Evolutionary conservation across 2,888 invertebrate species (phyloP).

Genomic region (Nineta flava): DNA sequence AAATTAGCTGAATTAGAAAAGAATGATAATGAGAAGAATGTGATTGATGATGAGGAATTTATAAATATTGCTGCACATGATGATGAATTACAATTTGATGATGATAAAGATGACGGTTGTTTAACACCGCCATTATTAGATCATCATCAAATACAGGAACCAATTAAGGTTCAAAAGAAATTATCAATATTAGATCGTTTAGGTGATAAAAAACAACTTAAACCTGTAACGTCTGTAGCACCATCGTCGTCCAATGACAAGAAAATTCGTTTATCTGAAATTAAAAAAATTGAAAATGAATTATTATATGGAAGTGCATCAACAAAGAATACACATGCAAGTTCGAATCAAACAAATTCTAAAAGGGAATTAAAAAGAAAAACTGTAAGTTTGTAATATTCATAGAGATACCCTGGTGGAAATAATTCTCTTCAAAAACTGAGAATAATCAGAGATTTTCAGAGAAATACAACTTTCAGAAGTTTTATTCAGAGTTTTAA

Average conservation of each 20-base stretch:
- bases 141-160: slow-evolving; percentile 14
- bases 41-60: slow-evolving; percentile 48
- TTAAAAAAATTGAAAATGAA: slow-evolving; percentile 24
- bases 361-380: not conserved
- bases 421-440: too few species aligned
- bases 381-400: not conserved
- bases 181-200: slow-evolving; percentile 32
- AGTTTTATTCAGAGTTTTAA: too few species aligned
- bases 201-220: slow-evolving; percentile 21
- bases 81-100: slow-evolving; percentile 4
- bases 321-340: not conserved
- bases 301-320: slow-evolving; percentile 17
- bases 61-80: slow-evolving; percentile 43
- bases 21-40: slow-evolving; percentile 19
- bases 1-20: slow-evolving; percentile 32
- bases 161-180: slow-evolving; percentile 15
- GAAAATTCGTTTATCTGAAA: slow-evolving; percentile 17
- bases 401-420: too few species aligned
- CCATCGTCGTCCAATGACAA: slow-evolving; percentile 9
- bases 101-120: not conserved
- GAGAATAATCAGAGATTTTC: too few species aligned
- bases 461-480: too few species aligned
- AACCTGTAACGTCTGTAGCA: too few species aligned
- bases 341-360: not conserved
- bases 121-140: slow-evolving; percentile 10